A percentile compares a stretch with the other conserved stretches of the same genome.
These are phyloP conservation scores for Callorhinus ursinus DNA, from an alignment of 2,113 vertebrate genomes.

Conservation along the genomic window DNA sequence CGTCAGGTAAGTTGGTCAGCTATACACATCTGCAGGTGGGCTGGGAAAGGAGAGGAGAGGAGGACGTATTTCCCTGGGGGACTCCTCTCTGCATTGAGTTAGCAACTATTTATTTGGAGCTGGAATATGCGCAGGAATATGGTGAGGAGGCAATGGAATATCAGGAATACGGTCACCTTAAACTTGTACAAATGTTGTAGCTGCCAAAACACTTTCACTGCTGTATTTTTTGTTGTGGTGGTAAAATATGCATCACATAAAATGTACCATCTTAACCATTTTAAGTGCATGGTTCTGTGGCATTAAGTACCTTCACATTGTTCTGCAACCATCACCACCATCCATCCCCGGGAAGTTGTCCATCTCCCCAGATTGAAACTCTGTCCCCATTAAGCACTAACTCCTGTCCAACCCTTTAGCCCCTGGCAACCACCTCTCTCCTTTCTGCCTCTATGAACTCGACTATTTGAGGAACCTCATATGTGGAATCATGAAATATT, in stretches of 20 bases:
- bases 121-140: neutral
- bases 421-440: neutral
- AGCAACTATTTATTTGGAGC: neutral
- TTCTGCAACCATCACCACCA: neutral
- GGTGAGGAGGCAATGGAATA: neutral
- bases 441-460: neutral
- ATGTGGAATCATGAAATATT: neutral
- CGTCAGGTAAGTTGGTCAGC: too few relatives aligned
- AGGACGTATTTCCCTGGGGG: rapidly evolving
- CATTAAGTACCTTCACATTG: neutral
- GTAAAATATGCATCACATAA: neutral
- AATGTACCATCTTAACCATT: neutral
- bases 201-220: neutral
- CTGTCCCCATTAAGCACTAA: neutral
- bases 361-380: neutral
- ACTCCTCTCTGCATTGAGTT: neutral
- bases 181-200: neutral
- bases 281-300: neutral
- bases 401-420: rapidly evolving
- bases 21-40: neutral
- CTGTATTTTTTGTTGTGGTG: neutral
- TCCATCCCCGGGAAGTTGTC: neutral
- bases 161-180: neutral
- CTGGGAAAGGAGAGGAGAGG: neutral
- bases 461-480: neutral